Conservation (phyloP, 1,140 invertebrate genomes). For the Solenopsis invicta region DNA sequence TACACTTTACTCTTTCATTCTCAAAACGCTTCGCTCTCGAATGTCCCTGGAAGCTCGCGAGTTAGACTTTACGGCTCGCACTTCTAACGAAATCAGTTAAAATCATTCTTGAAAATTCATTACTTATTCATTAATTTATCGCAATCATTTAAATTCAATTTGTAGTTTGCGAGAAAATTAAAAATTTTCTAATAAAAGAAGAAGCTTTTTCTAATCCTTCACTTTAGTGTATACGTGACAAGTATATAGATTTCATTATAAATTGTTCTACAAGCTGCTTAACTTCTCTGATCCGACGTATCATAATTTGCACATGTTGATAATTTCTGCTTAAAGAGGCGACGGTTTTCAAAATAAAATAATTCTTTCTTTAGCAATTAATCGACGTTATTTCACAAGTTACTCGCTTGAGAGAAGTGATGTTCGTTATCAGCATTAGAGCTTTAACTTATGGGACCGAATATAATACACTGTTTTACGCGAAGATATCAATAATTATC, state of each 20-base stretch:
- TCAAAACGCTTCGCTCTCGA: conserved; percentile 13
- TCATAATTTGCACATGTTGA: neutral
- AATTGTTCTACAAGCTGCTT: neutral
- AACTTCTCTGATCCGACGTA: neutral
- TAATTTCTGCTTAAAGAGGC: neutral
- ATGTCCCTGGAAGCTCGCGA: neutral
- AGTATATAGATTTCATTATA: neutral
- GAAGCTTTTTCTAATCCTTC: neutral
- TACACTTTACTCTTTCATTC: conserved; percentile 22
- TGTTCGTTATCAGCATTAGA: neutral
- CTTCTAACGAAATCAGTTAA: neutral
- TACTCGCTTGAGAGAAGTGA: neutral
- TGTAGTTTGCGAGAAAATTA: neutral
- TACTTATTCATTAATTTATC: neutral
- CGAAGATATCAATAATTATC: neutral
- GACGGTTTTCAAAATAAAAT: neutral
- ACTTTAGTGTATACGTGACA: neutral
- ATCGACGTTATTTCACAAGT: neutral
- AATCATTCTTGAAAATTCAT: neutral
- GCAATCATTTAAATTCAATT: neutral
- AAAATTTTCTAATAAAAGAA: neutral
- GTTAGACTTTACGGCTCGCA: neutral
- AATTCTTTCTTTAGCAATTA: neutral
- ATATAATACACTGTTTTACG: neutral
- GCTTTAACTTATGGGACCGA: neutral